Base-by-base conservation (phyloP, 64 coral and sea anemone genomes). In the Montipora foliosa region DNA sequence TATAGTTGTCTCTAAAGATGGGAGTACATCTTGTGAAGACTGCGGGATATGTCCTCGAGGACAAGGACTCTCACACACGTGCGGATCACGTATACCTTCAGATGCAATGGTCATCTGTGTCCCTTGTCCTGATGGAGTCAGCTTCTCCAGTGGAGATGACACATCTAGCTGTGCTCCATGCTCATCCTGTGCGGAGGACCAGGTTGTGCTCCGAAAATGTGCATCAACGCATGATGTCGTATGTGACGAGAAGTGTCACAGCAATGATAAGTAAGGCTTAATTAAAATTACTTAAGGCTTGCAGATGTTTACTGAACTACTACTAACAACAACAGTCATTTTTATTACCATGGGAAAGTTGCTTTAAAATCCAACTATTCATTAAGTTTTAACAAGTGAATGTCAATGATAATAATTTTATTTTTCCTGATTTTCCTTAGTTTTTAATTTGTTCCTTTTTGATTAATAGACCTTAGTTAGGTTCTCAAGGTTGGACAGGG, bases 131-230 rank as follows among this genome's bases (percentile, higher is more conserved):
- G 16, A 25, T 17, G 83, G 83, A 72, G 49, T 19, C n/a, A 69
- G 15, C 9, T 87, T 87, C 64, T 87, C 91, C 50, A 67, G 66
- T 15, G 51, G 12, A 0, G 20, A 24, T 12, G 91, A 93, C 8
- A 61, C 82, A 8, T 93, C 91, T 5, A 46, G 14, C 51, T 93
- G 91, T 80, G 66, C 47, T 16, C 82, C 59, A 0, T 93, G 75
- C 13, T 16, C 83, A 71, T n/a, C 52, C 8, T 93, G 91, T 71
- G 44, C 49, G 20, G 84, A 70, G 29, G 91, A 77, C 44, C 79
- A 93, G 77, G 77, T 83, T 75, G 73, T 80, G 1, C 44, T 52
- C 46, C 60, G 62, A 59, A 70, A 20, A 3, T 93, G 91, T 50
- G 72, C 84, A 21, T n/a, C 45, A 44, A 79, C 83, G 3, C 21